Conservation (phyloP, 2,888 invertebrate genomes). For the Pseudeuparius sepicola region DNA sequence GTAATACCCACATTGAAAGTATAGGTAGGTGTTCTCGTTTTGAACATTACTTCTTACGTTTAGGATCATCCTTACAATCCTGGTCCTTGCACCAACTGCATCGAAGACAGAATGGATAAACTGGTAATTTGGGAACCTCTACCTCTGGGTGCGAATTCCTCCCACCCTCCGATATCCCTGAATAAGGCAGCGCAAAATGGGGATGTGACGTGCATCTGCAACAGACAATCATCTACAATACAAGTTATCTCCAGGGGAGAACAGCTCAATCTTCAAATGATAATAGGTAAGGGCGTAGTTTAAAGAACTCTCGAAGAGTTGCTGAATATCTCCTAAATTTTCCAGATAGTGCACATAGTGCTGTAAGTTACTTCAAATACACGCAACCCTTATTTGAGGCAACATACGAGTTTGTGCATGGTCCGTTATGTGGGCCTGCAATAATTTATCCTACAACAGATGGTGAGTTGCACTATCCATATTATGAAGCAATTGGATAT, state of each 20-base stretch:
- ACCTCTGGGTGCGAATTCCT: constrained; percentile 37
- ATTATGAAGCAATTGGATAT: constrained; percentile 65
- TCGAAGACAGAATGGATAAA: constrained; percentile 79
- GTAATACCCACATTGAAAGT: constrained; percentile 39
- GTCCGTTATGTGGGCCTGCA: constrained; percentile 78
- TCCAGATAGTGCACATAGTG: constrained; percentile 79
- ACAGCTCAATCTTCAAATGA: constrained; percentile 68
- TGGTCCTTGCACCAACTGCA: constrained; percentile 74
- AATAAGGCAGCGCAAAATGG: constrained; percentile 56
- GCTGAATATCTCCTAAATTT: too few relatives aligned
- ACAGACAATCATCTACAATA: constrained; percentile 42
- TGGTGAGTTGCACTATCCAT: constrained; percentile 80
- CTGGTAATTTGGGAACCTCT: constrained; percentile 69
- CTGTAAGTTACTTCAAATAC: constrained; percentile 81
- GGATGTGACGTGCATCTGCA: constrained; percentile 66
- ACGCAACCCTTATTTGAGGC: constrained; percentile 77
- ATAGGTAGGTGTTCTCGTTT: constrained; percentile 1
- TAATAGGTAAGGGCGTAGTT: constrained; percentile 65
- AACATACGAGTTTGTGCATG: constrained; percentile 80
- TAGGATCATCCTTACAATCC: constrained; percentile 68
- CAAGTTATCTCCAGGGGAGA: constrained; percentile 68
- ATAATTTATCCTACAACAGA: constrained; percentile 69
- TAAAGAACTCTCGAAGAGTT: too few relatives aligned
- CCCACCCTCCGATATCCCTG: constrained; percentile 41
- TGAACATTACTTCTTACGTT: constrained; percentile 14